phyloP scores from a whole-genome alignment of 2,888 invertebrate species.

The Meandrusa payeni region DNA sequence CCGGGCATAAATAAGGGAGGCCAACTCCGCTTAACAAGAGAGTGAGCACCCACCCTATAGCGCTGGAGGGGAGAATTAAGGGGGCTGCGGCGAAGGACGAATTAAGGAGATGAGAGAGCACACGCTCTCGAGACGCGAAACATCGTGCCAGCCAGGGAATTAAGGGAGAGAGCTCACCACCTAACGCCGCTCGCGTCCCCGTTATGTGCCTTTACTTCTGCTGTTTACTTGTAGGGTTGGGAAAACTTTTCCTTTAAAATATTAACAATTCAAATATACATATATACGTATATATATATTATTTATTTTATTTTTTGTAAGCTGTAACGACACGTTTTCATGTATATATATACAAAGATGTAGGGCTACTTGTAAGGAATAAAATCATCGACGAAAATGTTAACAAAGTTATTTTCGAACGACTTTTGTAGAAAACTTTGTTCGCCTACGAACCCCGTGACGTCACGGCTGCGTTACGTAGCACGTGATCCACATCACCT shows the following conservation, averaged over 20 bases:
- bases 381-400: background rate
- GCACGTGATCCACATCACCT: constrained; percentile 67
- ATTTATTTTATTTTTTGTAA: no score
- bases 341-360: no score
- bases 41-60: constrained; percentile 64
- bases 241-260: constrained; percentile 2
- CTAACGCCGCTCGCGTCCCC: constrained; percentile 15
- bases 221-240: constrained; percentile 2
- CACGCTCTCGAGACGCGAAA: constrained; percentile 76
- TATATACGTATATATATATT: background rate
- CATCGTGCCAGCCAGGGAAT: constrained; percentile 68
- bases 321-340: background rate
- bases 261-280: background rate
- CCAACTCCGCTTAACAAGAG: constrained; percentile 75
- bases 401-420: background rate
- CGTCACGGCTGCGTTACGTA: constrained; percentile 67
- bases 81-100: constrained; percentile 80
- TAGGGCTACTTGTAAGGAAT: no score
- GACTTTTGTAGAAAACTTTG: constrained; percentile 7
- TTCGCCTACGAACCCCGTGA: constrained; percentile 49
- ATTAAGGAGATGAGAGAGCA: constrained; percentile 81
- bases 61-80: constrained; percentile 68
- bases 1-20: constrained; percentile 76
- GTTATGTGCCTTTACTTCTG: constrained; percentile 9
- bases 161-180: constrained; percentile 45